These are phyloP conservation scores for Patiria pectinifera DNA, from an alignment of 53 echinoderm and acorn worm genomes.

Conservation along the genomic window DNA sequence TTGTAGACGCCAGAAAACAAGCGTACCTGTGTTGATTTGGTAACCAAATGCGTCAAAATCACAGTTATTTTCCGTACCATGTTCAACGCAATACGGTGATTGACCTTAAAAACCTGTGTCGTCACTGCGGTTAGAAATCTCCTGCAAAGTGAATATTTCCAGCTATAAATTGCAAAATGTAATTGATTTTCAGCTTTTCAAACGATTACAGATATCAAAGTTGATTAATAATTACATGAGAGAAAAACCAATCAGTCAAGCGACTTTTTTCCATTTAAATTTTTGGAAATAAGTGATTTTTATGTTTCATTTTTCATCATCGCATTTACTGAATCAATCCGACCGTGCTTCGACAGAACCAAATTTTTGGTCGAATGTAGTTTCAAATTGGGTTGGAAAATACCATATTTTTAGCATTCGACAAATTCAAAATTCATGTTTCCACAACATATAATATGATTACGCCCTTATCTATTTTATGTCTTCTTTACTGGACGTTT, in stretches of 20 bases:
- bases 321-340: too few relatives aligned
- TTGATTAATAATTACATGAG: background rate
- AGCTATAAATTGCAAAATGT: background rate
- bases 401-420: too few relatives aligned
- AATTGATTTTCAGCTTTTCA: background rate
- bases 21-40: background rate
- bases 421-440: too few relatives aligned
- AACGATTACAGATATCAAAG: background rate
- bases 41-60: background rate
- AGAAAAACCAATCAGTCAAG: background rate
- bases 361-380: too few relatives aligned
- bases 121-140: conserved; percentile 15
- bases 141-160: background rate
- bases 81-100: conserved; percentile 28
- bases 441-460: too few relatives aligned
- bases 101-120: conserved; percentile 28
- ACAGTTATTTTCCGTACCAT: background rate
- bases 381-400: too few relatives aligned
- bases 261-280: background rate
- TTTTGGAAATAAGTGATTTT: background rate
- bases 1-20: too few relatives aligned
- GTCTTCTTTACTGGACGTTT: too few relatives aligned
- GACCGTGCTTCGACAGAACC: too few relatives aligned
- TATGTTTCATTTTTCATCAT: background rate
- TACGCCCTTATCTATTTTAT: too few relatives aligned